These are phyloP conservation scores for Rhingia rostrata DNA, from an alignment of 2,888 invertebrate genomes.

Conservation along the genomic window DNA sequence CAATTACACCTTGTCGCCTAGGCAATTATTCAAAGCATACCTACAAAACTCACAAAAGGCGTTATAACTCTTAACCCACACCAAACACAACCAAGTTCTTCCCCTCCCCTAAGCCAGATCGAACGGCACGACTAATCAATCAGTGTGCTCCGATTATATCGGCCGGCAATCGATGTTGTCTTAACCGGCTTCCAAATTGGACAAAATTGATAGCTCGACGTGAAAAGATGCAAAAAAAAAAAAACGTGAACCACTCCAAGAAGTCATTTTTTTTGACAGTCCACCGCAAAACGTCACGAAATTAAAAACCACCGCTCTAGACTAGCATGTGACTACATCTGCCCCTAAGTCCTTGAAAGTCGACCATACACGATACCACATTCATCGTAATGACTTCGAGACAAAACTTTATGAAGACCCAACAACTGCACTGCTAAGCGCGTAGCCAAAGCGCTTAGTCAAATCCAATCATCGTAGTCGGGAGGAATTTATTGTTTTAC, in stretches of 20 bases:
- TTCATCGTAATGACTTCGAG: not conserved
- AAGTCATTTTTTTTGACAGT: conserved; percentile 50
- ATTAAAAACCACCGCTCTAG: conserved; percentile 14
- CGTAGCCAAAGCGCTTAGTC: conserved; percentile 18
- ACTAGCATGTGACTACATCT: conserved; percentile 13
- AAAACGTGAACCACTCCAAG: conserved; percentile 37
- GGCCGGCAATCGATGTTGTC: conserved; percentile 23
- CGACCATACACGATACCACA: conserved; percentile 48
- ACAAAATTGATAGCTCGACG: conserved; percentile 25
- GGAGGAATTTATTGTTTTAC: conserved; percentile 45
- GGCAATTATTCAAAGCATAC: conserved; percentile 19
- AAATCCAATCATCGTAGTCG: not conserved
- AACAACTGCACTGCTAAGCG: conserved; percentile 27
- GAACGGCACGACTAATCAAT: conserved; percentile 52
- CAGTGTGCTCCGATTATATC: conserved; percentile 30
- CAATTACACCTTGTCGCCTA: conserved; percentile 30
- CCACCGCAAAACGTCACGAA: conserved; percentile 39
- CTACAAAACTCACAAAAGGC: conserved; percentile 2
- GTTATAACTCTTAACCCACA: conserved; percentile 7
- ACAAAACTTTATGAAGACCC: not conserved
- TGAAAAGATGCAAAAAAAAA: conserved; percentile 5
- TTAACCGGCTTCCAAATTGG: conserved; percentile 52
- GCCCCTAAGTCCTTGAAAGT: conserved; percentile 24
- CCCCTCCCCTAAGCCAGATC: conserved; percentile 24
- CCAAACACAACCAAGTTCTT: conserved; percentile 35